phyloP scores from a whole-genome alignment of 2,113 vertebrate species.

The Petroica traversi region DNA sequence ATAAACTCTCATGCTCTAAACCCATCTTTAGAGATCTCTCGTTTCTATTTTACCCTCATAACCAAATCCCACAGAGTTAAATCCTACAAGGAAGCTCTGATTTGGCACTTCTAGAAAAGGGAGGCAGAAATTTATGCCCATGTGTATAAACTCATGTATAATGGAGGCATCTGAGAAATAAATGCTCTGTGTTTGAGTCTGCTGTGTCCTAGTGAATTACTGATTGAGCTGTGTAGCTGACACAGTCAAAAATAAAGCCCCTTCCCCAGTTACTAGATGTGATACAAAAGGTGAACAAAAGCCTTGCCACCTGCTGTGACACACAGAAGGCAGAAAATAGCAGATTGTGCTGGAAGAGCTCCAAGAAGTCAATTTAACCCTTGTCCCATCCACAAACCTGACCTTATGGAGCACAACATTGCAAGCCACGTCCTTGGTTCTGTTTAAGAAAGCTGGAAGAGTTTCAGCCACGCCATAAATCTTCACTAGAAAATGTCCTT shows the following conservation, averaged over 20 bases:
- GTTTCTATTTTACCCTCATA: too few species aligned
- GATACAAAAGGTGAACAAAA: not conserved
- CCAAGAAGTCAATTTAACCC: not conserved
- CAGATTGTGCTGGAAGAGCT: not conserved
- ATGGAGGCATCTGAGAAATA: not conserved
- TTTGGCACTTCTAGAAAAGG: not conserved
- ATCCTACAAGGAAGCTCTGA: too few species aligned
- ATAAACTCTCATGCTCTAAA: too few species aligned
- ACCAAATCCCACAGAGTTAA: too few species aligned
- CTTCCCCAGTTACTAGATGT: not conserved
- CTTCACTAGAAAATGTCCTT: not conserved
- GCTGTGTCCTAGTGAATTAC: not conserved
- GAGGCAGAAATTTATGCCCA: not conserved
- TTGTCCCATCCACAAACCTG: not conserved
- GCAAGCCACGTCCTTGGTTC: not conserved
- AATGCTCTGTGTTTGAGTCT: not conserved
- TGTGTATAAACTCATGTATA: not conserved
- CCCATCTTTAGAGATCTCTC: too few species aligned
- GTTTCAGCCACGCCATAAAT: not conserved
- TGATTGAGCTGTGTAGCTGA: not conserved
- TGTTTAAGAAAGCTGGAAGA: not conserved
- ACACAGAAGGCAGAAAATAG: not conserved
- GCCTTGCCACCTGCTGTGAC: not conserved
- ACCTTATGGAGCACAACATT: not conserved
- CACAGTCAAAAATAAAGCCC: conserved; percentile 8